Base-by-base conservation (phyloP, 1,140 invertebrate species). In the Drosophila guanche region DNA sequence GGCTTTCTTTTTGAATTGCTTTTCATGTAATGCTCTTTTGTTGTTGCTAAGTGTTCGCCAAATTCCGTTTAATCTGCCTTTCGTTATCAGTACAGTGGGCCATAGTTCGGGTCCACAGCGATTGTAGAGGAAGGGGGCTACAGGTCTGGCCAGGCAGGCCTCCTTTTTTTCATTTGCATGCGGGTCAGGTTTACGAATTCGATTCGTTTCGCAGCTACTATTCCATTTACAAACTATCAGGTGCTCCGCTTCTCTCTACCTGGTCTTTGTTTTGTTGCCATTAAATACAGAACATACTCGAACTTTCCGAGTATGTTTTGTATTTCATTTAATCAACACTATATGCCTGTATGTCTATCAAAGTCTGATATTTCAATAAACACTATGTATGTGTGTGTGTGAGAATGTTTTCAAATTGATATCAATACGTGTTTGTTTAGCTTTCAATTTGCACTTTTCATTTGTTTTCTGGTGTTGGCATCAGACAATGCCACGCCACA, bases 21-120 rank as follows among this genome's bases (percentile, higher is more conserved):
- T 10, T 20, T 25, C 8, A 22, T 7, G 33, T 12, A 27, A 27
- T 33, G 23, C 14, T 29, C 45, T 67, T 47, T 73, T 52, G 41
- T 71, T 79, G 76, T 84, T 85, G 56, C 61, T 40, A 84, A 22
- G 70, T 43, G 57, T 25, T 63, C 43, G 37, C 50, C 29, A 29
- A 22, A 65, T 50, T 50, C 8, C 47, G 10, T 52, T 60, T 14
- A 8, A 48, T 69, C 48, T 56, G 45, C 12, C 27, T 57, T 42
- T 61, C 33, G 61, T 27, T 84, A 84, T 85, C 76, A 79, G 57
- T 55, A 51, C 10, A 6, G 12, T 22, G 16, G 68, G 50, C 12
- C 69, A 72, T 12, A 62, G 69, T 72, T 72, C 67, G 23, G 48
- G 25, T 8, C 33, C 20, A 5, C 16, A 20, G 4, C 10, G 8